Conservation (phyloP, 2,888 invertebrate species). For the Drosophila ochracea region DNA sequence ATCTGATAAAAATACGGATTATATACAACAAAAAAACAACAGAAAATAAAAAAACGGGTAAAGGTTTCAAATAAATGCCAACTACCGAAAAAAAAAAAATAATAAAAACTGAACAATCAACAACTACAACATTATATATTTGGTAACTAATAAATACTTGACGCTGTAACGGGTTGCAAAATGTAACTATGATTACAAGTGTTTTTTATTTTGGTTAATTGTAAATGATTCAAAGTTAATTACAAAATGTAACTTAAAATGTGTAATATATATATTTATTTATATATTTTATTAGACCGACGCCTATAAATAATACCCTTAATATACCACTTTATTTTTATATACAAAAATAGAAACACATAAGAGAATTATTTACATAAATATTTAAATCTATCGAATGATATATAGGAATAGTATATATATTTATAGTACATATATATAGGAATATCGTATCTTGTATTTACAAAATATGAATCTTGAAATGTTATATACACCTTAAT, state of each 20-base stretch:
- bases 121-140: constrained; percentile 15
- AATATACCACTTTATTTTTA: background rate
- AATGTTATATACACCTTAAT: constrained; percentile 35
- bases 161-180: constrained; percentile 4
- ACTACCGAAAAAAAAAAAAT: constrained; percentile 22
- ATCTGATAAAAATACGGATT: constrained; percentile 30
- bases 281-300: background rate
- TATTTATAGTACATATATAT: background rate
- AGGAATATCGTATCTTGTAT: constrained; percentile 18
- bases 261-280: background rate
- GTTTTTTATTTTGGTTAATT: constrained; percentile 1
- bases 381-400: background rate
- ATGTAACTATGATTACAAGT: constrained; percentile 5
- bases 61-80: constrained; percentile 21
- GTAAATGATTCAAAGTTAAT: background rate
- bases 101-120: constrained; percentile 22
- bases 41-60: constrained; percentile 14
- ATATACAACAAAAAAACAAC: constrained; percentile 39
- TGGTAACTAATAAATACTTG: constrained; percentile 9
- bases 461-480: constrained; percentile 28
- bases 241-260: background rate
- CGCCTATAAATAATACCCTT: background rate
- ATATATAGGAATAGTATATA: background rate
- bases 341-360: background rate
- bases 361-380: constrained; percentile 12